Conservation (phyloP, 2,797 vertebrate genomes). For the Chelmon rostratus region DNA sequence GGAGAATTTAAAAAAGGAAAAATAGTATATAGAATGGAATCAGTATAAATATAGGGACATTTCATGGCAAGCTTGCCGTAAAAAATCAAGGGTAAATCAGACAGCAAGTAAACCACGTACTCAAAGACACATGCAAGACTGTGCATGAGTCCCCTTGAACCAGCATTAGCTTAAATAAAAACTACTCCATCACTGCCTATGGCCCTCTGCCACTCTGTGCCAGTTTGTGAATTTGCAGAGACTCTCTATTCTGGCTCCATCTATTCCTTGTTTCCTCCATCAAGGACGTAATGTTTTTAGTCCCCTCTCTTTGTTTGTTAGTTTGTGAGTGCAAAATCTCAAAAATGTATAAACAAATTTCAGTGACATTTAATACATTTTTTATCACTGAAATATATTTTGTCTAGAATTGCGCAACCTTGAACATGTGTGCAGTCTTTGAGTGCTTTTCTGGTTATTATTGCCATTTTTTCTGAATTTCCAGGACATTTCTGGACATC, state of each 20-base stretch:
- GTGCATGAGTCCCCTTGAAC: constrained; percentile 31
- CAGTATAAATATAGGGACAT: constrained; percentile 43
- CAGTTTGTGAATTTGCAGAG: constrained; percentile 19
- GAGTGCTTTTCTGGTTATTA: constrained; percentile 27
- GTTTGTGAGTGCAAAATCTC: neutral
- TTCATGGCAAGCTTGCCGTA: constrained; percentile 40
- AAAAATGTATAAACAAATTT: constrained; percentile 35
- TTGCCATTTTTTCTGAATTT: constrained; percentile 35
- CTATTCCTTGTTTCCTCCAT: constrained; percentile 3
- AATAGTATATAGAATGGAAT: neutral
- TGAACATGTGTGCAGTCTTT: constrained; percentile 17
- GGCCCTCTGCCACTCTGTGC: constrained; percentile 21
- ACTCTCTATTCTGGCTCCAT: constrained; percentile 8
- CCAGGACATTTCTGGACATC: neutral
- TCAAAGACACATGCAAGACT: neutral
- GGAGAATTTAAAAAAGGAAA: no score
- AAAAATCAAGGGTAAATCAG: constrained; percentile 47
- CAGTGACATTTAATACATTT: constrained; percentile 31
- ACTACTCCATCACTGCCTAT: constrained; percentile 34
- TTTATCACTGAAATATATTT: constrained; percentile 18
- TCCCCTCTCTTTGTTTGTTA: constrained; percentile 10
- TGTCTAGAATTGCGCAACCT: constrained; percentile 34
- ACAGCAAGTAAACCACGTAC: constrained; percentile 33
- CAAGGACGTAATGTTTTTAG: constrained; percentile 50
- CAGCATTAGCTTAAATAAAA: constrained; percentile 45